A percentile compares a stretch with the other conserved stretches of the same genome.
phyloP scores from a whole-genome alignment of 2,113 vertebrate species.

The Vimba vimba region DNA sequence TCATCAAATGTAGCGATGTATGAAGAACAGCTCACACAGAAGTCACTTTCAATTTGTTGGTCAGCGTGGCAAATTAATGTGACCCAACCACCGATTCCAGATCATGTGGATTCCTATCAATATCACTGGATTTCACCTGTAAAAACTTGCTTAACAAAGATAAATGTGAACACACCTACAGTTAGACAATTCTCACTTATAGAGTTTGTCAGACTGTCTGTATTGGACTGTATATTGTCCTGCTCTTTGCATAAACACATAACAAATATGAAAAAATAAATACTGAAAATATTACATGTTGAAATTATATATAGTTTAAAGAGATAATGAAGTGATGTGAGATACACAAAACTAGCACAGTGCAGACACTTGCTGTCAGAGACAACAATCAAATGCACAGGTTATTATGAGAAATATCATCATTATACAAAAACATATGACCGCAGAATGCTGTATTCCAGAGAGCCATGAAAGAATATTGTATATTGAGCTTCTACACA shows the following conservation, averaged over 20 bases:
- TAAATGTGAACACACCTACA: neutral
- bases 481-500: neutral
- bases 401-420: neutral
- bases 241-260: neutral
- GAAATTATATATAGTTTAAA: neutral
- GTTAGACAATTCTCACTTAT: neutral
- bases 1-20: neutral
- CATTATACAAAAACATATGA: neutral
- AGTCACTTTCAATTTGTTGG: neutral
- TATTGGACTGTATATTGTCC: neutral
- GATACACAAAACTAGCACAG: neutral
- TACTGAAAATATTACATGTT: neutral
- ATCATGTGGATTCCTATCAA: neutral
- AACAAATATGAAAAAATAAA: neutral
- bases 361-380: neutral
- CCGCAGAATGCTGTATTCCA: neutral
- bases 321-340: neutral
- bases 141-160: neutral
- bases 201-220: neutral
- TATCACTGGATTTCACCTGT: neutral
- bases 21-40: neutral
- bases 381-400: neutral
- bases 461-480: too few relatives aligned
- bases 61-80: neutral
- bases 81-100: neutral